These are phyloP conservation scores for Encarsia formosa DNA, from an alignment of 2,888 invertebrate species.

Conservation along the genomic window DNA sequence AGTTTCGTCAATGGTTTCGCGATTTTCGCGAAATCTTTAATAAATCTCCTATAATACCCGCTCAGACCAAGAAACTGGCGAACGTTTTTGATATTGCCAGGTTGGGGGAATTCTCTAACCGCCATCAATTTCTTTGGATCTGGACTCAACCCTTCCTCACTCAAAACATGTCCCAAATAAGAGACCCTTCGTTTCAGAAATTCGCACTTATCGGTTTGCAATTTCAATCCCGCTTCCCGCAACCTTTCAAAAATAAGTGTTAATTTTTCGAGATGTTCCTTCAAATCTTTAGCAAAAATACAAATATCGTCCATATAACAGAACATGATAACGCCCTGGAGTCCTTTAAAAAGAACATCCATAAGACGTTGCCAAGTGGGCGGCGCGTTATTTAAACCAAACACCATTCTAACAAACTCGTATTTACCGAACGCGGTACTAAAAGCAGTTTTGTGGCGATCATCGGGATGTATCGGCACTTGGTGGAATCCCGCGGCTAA, in stretches of 20 bases:
- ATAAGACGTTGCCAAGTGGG: not conserved
- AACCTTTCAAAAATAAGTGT: no score
- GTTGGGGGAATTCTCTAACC: not conserved
- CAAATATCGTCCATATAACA: no score
- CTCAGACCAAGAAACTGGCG: not conserved
- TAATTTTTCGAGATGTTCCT: no score
- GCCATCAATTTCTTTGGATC: not conserved
- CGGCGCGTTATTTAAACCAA: not conserved
- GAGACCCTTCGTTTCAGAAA: no score
- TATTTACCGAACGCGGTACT: not conserved
- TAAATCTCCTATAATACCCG: not conserved
- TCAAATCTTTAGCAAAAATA: not conserved
- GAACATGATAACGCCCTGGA: no score
- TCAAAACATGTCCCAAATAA: no score
- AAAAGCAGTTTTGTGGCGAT: not conserved
- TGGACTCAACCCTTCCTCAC: not conserved
- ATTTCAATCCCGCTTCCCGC: no score
- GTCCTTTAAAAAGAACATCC: no score
- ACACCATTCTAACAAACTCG: not conserved
- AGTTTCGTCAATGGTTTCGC: constrained; percentile 21
- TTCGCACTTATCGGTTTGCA: not conserved
- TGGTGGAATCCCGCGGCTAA: not conserved
- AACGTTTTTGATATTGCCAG: not conserved
- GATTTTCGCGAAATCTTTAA: constrained; percentile 14
- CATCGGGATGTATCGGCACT: not conserved